Percentiles rank a stretch among this genome's conserved stretches.
Conservation (phyloP, 2,113 vertebrate genomes). For the Podarcis cretensis region DNA sequence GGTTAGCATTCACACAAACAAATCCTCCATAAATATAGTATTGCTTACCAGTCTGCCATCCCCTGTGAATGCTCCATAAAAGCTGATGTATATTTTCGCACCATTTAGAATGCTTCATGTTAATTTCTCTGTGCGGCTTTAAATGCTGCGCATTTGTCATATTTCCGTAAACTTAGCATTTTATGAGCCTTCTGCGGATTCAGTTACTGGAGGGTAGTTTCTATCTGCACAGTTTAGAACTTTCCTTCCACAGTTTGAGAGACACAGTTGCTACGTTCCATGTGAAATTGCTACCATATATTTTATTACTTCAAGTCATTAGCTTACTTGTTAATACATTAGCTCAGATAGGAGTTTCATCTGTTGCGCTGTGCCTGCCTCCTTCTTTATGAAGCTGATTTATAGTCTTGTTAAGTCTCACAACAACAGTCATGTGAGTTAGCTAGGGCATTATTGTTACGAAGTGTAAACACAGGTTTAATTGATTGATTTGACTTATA, state of each 20-base stretch:
- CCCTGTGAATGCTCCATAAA: background rate
- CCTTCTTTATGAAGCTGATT: background rate
- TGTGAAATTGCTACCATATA: constrained; percentile 15
- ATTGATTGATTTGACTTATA: too few species aligned
- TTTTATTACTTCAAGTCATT: constrained; percentile 24
- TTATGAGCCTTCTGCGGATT: background rate
- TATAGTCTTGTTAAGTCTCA: background rate
- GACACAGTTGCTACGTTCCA: background rate
- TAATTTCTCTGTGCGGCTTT: background rate
- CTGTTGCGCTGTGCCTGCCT: background rate
- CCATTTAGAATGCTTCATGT: background rate
- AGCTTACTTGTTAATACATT: constrained; percentile 18
- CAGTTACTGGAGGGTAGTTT: background rate
- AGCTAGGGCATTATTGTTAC: background rate
- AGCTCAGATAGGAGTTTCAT: background rate
- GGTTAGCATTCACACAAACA: background rate
- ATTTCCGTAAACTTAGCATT: background rate
- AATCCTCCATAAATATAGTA: background rate
- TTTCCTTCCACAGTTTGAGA: background rate
- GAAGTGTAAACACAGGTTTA: too few species aligned
- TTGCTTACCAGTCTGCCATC: background rate
- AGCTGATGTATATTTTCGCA: background rate
- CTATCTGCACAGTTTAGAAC: background rate
- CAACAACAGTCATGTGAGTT: background rate
- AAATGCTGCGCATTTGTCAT: constrained; percentile 8